Evolutionary conservation across 2,888 invertebrate genomes (phyloP).

Genomic region (Clivina fossor): DNA sequence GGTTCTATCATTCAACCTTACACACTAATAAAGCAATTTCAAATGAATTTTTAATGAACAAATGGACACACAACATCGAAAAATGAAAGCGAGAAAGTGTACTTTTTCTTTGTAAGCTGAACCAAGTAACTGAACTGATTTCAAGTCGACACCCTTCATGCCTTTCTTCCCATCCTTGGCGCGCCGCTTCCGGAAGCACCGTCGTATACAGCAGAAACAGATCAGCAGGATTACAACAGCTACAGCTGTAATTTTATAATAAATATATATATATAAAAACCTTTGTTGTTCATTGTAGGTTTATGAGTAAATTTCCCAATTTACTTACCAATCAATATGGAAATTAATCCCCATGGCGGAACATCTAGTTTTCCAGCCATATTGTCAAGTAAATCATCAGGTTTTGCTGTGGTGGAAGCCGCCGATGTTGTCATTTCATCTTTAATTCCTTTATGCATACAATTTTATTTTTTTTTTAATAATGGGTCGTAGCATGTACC

Average conservation of each 20-base stretch:
- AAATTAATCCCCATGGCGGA: constrained; percentile 82
- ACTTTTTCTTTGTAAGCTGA: constrained; percentile 98
- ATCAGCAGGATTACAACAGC: constrained; percentile 78
- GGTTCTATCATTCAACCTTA: constrained; percentile 31
- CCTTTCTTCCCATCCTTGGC: constrained; percentile 95
- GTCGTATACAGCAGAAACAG: constrained; percentile 89
- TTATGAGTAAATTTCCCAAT: no score
- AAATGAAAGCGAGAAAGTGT: constrained; percentile 55
- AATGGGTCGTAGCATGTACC: no score
- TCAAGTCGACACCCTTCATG: constrained; percentile 91
- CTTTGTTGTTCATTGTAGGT: no score
- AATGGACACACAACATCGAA: constrained; percentile 48
- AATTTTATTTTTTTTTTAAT: no score
- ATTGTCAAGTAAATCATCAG: constrained; percentile 59
- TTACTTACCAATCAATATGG: constrained; percentile 75
- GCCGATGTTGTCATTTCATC: constrained; percentile 30
- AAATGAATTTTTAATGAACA: constrained; percentile 41
- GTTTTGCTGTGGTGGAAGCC: constrained; percentile 37
- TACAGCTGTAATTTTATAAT: constrained; percentile 61
- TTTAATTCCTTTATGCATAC: no score
- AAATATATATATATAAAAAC: no score
- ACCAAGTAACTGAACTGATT: constrained; percentile 93
- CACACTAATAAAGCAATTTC: constrained; percentile 31
- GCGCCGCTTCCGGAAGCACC: constrained; percentile 88
- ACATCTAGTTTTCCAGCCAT: constrained; percentile 73